phyloP scores from a whole-genome alignment of 2,888 invertebrate genomes.

The Pandemis heparana region DNA sequence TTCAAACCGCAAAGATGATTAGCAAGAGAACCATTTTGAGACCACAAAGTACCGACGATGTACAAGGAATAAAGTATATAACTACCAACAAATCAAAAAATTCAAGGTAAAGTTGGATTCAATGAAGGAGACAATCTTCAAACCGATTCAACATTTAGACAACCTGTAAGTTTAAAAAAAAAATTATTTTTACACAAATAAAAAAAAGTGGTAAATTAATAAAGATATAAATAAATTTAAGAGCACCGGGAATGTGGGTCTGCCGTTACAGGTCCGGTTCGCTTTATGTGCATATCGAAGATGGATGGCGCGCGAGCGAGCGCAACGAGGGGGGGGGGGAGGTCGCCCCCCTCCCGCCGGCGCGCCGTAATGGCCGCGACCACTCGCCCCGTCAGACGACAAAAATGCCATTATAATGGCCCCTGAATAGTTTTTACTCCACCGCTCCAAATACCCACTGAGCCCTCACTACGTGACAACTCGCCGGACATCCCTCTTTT shows the following conservation, averaged over 20 bases:
- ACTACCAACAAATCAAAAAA: background rate
- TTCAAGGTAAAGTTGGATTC: background rate
- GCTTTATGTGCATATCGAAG: constrained; percentile 85
- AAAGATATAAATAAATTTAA: constrained; percentile 85
- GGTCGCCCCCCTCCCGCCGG: constrained; percentile 53
- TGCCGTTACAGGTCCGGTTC: constrained; percentile 83
- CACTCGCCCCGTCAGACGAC: constrained; percentile 84
- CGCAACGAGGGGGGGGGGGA: constrained; percentile 55
- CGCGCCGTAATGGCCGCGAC: constrained; percentile 80
- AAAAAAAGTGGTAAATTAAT: constrained; percentile 83
- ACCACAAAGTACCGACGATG: constrained; percentile 16
- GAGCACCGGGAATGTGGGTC: constrained; percentile 83
- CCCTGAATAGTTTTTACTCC: constrained; percentile 84
- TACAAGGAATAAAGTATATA: background rate
- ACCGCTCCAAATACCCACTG: constrained; percentile 82
- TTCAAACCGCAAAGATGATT: constrained; percentile 26
- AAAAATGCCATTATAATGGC: constrained; percentile 86
- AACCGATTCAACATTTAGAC: constrained; percentile 2
- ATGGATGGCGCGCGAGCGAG: constrained; percentile 78
- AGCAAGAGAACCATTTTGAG: constrained; percentile 11
- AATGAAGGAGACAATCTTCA: background rate
- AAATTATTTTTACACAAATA: constrained; percentile 64
- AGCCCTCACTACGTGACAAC: constrained; percentile 79
- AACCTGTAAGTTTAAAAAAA: constrained; percentile 36
- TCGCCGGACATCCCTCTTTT: constrained; percentile 82